Evolutionary conservation across 1,140 invertebrate species (phyloP).

Genomic region (Eumaeus atala): DNA sequence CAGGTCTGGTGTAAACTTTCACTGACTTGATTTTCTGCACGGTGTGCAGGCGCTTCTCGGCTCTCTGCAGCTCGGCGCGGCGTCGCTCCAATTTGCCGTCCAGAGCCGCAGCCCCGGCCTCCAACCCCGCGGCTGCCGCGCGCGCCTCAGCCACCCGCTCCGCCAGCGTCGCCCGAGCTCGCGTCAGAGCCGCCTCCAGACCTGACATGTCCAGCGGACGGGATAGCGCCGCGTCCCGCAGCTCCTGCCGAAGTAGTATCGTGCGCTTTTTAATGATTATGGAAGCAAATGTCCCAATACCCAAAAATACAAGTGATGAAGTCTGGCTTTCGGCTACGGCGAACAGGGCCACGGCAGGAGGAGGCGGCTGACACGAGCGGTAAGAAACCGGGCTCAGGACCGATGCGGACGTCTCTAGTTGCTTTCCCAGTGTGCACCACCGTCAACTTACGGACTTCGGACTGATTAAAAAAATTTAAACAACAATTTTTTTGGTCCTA

Average conservation of each 20-base stretch:
- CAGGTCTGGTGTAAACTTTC: slow-evolving; percentile 1
- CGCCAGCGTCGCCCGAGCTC: slow-evolving; percentile 80
- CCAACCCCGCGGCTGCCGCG: slow-evolving; percentile 87
- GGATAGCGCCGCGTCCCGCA: slow-evolving; percentile 66
- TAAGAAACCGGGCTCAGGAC: too few species aligned
- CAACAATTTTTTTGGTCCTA: too few species aligned
- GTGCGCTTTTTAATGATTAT: slow-evolving; percentile 1
- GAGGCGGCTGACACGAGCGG: too few species aligned
- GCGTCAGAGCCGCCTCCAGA: slow-evolving; percentile 84
- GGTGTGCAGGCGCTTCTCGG: slow-evolving; percentile 93
- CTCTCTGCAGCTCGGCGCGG: slow-evolving; percentile 90
- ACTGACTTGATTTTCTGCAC: slow-evolving; percentile 92
- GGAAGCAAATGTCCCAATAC: neutral
- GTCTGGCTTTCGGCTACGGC: too few species aligned
- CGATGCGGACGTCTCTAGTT: too few species aligned
- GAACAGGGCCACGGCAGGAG: too few species aligned
- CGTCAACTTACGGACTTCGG: too few species aligned
- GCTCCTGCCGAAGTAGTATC: slow-evolving; percentile 41
- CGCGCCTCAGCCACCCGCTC: slow-evolving; percentile 83
- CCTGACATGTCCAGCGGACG: slow-evolving; percentile 88
- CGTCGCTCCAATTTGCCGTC: slow-evolving; percentile 95
- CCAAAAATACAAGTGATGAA: too few species aligned
- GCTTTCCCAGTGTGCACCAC: too few species aligned
- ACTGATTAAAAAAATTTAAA: too few species aligned
- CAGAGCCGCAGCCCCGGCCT: slow-evolving; percentile 88